phyloP scores from a whole-genome alignment of 2,797 vertebrate species.

The Leuciscus waleckii region DNA sequence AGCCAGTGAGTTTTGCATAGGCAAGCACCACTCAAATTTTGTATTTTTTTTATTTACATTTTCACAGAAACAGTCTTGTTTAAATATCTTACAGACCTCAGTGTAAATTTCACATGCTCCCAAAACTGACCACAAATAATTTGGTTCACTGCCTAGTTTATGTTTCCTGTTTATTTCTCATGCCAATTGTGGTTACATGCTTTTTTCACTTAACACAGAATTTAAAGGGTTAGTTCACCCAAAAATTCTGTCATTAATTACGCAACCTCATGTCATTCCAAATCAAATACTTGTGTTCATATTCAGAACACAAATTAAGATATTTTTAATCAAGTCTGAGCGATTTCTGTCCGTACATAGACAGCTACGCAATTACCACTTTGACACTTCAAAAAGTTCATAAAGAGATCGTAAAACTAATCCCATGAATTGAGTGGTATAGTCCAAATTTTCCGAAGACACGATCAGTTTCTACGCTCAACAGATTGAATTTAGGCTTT shows the following conservation, averaged over 20 bases:
- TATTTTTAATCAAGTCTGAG: too few relatives aligned
- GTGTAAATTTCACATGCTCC: background rate
- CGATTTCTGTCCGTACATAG: too few relatives aligned
- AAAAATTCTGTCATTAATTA: background rate
- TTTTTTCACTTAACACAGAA: background rate
- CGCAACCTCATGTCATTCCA: background rate
- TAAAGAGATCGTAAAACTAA: too few relatives aligned
- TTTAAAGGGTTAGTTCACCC: background rate
- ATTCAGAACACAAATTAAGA: too few relatives aligned
- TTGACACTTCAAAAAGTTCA: too few relatives aligned
- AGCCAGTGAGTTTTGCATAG: too few relatives aligned
- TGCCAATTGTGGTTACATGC: background rate
- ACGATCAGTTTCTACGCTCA: too few relatives aligned
- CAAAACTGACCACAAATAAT: background rate
- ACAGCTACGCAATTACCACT: too few relatives aligned
- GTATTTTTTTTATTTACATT: background rate
- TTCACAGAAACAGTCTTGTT: background rate
- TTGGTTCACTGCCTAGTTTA: background rate
- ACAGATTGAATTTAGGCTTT: too few relatives aligned
- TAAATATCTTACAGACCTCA: background rate
- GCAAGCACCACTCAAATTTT: too few relatives aligned
- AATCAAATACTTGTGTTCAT: background rate
- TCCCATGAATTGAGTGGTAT: too few relatives aligned
- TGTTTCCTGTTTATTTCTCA: constrained; percentile 2
- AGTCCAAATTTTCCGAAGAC: too few relatives aligned